Conservation (phyloP, 1,140 invertebrate species). For the Orussus abietinus region DNA sequence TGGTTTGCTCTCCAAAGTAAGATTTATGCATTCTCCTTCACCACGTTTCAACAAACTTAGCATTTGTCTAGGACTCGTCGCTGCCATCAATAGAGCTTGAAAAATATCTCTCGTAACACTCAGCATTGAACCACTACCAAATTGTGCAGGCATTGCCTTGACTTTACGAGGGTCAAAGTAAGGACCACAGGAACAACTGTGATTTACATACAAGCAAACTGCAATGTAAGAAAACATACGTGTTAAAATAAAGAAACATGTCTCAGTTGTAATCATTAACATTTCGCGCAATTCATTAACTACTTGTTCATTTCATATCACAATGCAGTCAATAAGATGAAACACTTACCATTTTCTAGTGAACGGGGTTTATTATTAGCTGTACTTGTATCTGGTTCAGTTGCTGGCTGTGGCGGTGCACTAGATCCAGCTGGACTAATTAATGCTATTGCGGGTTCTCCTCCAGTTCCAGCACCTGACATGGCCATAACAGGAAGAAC, state of each 20-base stretch:
- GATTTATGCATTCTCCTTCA: slow-evolving; percentile 54
- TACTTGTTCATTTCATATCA: too few species aligned
- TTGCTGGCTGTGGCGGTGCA: slow-evolving; percentile 46
- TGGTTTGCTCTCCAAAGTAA: slow-evolving; percentile 54
- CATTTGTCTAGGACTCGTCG: slow-evolving; percentile 58
- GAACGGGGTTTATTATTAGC: slow-evolving; percentile 42
- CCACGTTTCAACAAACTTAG: slow-evolving; percentile 59
- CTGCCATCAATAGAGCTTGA: slow-evolving; percentile 62
- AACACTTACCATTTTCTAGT: slow-evolving; percentile 38
- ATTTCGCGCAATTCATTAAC: too few species aligned
- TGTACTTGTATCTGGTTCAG: slow-evolving; percentile 50
- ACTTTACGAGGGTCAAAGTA: slow-evolving; percentile 61
- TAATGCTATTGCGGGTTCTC: slow-evolving; percentile 45
- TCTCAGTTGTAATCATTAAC: too few species aligned
- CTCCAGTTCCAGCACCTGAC: slow-evolving; percentile 40
- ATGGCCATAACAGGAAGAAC: slow-evolving; percentile 49
- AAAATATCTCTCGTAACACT: slow-evolving; percentile 60
- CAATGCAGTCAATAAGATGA: slow-evolving; percentile 12
- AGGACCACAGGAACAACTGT: slow-evolving; percentile 60
- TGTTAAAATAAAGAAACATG: slow-evolving; percentile 3
- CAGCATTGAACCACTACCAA: slow-evolving; percentile 58
- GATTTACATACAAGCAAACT: slow-evolving; percentile 63
- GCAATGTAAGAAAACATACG: slow-evolving; percentile 27
- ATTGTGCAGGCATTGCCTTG: slow-evolving; percentile 57
- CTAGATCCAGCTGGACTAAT: slow-evolving; percentile 46